Evolutionary conservation across 1,140 invertebrate species (phyloP).

Genomic region (Ceratosolen solmsi): DNA sequence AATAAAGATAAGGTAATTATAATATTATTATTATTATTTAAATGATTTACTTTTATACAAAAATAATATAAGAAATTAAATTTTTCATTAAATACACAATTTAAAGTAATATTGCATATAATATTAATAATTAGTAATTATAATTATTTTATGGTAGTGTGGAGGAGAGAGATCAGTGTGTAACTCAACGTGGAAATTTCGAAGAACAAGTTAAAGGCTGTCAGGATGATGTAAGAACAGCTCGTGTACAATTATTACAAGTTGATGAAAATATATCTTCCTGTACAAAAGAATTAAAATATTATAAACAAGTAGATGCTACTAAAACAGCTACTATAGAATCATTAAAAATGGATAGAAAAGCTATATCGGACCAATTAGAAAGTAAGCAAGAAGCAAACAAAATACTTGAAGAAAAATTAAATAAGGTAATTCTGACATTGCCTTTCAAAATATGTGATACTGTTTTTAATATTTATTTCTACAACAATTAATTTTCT

Average conservation of each 20-base stretch:
- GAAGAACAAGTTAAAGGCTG: constrained; percentile 61
- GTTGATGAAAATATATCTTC: constrained; percentile 60
- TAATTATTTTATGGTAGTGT: constrained; percentile 58
- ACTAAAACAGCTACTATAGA: constrained; percentile 65
- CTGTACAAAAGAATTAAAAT: constrained; percentile 70
- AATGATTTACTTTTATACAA: constrained; percentile 18
- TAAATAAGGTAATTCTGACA: constrained; percentile 59
- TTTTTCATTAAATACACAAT: no score
- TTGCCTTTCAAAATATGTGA: not conserved
- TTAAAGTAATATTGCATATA: no score
- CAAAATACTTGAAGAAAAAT: constrained; percentile 64
- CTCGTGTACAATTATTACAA: constrained; percentile 64
- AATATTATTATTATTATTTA: no score
- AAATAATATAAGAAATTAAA: not conserved
- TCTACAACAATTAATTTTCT: no score
- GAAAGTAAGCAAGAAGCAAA: constrained; percentile 64
- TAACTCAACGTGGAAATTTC: constrained; percentile 59
- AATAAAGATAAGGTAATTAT: constrained; percentile 70
- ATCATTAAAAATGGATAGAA: constrained; percentile 67
- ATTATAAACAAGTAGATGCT: constrained; percentile 67
- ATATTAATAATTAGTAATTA: no score
- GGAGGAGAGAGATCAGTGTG: constrained; percentile 70
- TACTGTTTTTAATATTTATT: no score
- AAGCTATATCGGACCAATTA: constrained; percentile 62
- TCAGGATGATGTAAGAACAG: constrained; percentile 59